These are phyloP conservation scores for Myrmophylax atrothorax DNA, from an alignment of 2,113 vertebrate genomes.

Conservation along the genomic window DNA sequence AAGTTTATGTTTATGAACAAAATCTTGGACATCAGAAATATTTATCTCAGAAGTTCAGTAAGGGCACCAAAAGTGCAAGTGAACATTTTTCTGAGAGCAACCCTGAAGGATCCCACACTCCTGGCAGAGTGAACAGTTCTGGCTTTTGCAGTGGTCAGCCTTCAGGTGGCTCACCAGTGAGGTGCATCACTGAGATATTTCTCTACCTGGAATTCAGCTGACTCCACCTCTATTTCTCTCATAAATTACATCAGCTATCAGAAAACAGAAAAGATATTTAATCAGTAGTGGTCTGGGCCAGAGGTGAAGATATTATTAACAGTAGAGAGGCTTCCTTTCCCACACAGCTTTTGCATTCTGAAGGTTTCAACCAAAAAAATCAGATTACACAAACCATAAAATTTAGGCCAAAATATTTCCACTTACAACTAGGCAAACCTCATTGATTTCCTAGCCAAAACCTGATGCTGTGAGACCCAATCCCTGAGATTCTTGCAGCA, in stretches of 20 bases:
- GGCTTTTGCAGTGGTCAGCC: neutral
- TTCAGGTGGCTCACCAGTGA: neutral
- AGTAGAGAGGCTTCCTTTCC: neutral
- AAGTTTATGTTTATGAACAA: constrained; percentile 42
- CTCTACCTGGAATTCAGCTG: neutral
- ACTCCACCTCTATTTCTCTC: neutral
- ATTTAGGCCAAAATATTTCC: neutral
- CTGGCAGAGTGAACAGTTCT: neutral
- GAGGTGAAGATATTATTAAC: neutral
- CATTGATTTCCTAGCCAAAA: neutral
- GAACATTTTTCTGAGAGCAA: neutral
- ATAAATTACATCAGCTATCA: neutral
- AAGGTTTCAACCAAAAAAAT: neutral
- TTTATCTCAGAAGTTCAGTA: constrained; percentile 21
- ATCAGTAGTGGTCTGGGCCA: neutral
- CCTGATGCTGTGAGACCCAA: neutral
- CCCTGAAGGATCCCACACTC: neutral
- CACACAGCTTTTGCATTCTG: neutral
- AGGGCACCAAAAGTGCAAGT: constrained; percentile 1
- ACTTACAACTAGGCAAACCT: neutral
- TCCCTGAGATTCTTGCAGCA: neutral
- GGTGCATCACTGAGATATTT: neutral
- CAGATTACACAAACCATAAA: neutral
- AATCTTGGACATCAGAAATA: constrained; percentile 13
- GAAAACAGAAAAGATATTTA: neutral